Conservation (phyloP, 1,140 invertebrate species). For the Delia radicum region DNA sequence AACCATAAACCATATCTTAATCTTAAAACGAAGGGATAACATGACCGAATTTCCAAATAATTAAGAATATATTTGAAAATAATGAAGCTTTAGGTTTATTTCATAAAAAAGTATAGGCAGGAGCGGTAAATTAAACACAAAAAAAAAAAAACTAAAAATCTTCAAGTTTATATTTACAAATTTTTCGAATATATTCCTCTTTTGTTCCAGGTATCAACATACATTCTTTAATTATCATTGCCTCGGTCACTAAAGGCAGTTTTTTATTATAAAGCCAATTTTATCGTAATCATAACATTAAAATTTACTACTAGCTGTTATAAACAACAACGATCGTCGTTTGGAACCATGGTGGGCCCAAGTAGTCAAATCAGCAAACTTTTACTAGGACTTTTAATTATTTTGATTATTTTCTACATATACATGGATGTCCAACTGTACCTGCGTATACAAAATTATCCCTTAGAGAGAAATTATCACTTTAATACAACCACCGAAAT, state of each 20-base stretch:
- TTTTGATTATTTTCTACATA: slow-evolving; percentile 61
- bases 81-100: not conserved
- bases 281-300: not conserved
- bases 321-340: not conserved
- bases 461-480: slow-evolving; percentile 55
- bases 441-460: slow-evolving; percentile 63
- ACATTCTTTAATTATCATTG: not conserved
- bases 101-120: not conserved
- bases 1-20: not conserved
- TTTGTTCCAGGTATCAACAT: not conserved
- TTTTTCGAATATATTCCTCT: not conserved
- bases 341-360: slow-evolving; percentile 58
- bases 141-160: too few species aligned
- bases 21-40: not conserved
- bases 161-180: too few species aligned
- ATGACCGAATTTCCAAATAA: not conserved
- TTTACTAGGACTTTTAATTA: slow-evolving; percentile 57
- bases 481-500: slow-evolving; percentile 40
- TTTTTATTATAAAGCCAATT: not conserved
- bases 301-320: not conserved
- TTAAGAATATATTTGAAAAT: too few species aligned
- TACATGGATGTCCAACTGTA: slow-evolving; percentile 65
- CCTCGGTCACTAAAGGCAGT: not conserved
- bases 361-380: slow-evolving; percentile 63
- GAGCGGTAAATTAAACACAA: too few species aligned